Conservation (phyloP, 2,888 invertebrate species). For the Flexamia atlantica region DNA sequence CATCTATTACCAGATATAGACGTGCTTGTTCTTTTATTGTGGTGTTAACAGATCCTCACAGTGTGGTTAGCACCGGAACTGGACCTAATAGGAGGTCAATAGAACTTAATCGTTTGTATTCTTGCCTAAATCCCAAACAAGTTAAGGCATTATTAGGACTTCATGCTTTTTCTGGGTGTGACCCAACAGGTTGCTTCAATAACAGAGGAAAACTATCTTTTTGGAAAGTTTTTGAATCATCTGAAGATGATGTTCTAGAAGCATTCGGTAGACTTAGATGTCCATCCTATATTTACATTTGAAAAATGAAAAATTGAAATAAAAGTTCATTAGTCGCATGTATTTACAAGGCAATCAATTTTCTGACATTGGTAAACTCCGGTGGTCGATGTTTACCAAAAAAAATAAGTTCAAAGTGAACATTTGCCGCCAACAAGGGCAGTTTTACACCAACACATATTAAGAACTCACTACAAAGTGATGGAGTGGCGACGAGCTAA, state of each 20-base stretch:
- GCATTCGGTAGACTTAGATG: slow-evolving; percentile 22
- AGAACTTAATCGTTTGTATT: slow-evolving; percentile 30
- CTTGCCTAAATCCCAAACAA: slow-evolving; percentile 13
- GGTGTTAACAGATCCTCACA: not conserved
- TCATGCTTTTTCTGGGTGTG: slow-evolving; percentile 25
- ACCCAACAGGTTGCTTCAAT: slow-evolving; percentile 23
- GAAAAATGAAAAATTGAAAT: slow-evolving; percentile 19
- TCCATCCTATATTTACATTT: not conserved
- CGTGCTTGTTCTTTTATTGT: not conserved
- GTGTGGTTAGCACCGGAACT: slow-evolving; percentile 4
- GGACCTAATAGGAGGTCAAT: slow-evolving; percentile 39
- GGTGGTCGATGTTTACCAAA: slow-evolving; percentile 30
- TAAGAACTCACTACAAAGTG: slow-evolving; percentile 37
- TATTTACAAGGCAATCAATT: slow-evolving; percentile 8
- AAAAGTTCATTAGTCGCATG: slow-evolving; percentile 14
- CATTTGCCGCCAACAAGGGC: slow-evolving; percentile 24
- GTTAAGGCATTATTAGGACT: slow-evolving; percentile 43
- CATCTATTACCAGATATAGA: not conserved
- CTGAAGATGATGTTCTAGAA: slow-evolving; percentile 5
- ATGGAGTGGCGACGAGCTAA: slow-evolving; percentile 38
- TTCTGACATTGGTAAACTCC: slow-evolving; percentile 42
- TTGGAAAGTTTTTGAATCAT: slow-evolving; percentile 41
- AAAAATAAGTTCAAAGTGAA: slow-evolving; percentile 25
- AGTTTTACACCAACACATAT: slow-evolving; percentile 23
- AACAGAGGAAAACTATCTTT: slow-evolving; percentile 19